Percentiles rank a stretch among this genome's conserved stretches.
Evolutionary conservation across 1,140 invertebrate genomes (phyloP).

Genomic region (Meloidogyne hapla): DNA sequence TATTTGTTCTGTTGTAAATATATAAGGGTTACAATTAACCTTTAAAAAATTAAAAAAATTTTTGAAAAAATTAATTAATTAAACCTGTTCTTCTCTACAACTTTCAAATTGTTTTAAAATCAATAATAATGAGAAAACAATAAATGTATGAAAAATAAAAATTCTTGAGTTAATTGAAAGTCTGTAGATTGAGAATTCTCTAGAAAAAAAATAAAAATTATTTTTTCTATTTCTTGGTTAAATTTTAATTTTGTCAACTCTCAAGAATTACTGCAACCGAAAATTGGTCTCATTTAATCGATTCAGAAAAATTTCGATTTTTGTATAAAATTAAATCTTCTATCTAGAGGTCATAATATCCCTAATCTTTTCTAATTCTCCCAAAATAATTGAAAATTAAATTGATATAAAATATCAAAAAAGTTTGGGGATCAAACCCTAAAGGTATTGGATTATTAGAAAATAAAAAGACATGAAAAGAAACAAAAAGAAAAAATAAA

Average conservation of each 20-base stretch:
- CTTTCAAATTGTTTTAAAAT: slow-evolving; percentile 35
- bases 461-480: too few species aligned
- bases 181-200: slow-evolving; percentile 3
- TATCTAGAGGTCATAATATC: too few species aligned
- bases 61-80: slow-evolving; percentile 20
- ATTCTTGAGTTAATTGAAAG: not conserved
- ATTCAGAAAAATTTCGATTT: too few species aligned
- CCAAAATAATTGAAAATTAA: too few species aligned
- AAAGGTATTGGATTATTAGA: too few species aligned
- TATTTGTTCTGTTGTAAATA: slow-evolving; percentile 4
- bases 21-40: not conserved
- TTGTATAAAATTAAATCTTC: too few species aligned
- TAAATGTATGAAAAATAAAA: not conserved
- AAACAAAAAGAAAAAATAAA: too few species aligned
- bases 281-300: too few species aligned
- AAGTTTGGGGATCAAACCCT: too few species aligned
- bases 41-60: not conserved
- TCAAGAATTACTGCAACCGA: too few species aligned
- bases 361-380: too few species aligned
- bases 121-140: slow-evolving; percentile 15
- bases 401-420: too few species aligned
- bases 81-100: slow-evolving; percentile 40
- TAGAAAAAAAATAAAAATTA: slow-evolving; percentile 1
- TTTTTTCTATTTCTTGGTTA: not conserved
- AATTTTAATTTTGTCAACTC: not conserved